phyloP scores from a whole-genome alignment of 2,888 invertebrate species.

The Liopterus haemorrhoidalis region DNA sequence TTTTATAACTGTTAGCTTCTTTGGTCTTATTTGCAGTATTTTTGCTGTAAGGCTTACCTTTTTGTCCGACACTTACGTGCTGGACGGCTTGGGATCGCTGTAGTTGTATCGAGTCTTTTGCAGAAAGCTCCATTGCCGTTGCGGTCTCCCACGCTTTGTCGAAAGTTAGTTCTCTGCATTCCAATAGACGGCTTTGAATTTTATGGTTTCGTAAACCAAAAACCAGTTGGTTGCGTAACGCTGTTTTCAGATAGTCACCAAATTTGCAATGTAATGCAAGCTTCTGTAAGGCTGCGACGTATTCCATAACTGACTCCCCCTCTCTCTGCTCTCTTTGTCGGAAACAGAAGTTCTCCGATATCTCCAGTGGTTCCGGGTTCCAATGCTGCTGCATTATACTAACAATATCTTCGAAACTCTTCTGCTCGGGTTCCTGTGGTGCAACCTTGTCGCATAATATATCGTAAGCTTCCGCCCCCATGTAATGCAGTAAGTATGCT shows the following conservation, averaged over 20 bases:
- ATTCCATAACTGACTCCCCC: conserved; percentile 25
- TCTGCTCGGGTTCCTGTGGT: too few relatives aligned
- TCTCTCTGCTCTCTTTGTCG: conserved; percentile 29
- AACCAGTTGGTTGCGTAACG: conserved; percentile 30
- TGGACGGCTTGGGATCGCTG: too few relatives aligned
- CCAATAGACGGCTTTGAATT: conserved; percentile 29
- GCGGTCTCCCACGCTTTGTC: conserved; percentile 25
- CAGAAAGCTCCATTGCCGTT: conserved; percentile 26
- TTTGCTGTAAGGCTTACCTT: too few relatives aligned
- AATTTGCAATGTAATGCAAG: conserved; percentile 27
- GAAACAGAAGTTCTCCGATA: conserved; percentile 29
- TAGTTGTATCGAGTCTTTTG: conserved; percentile 26
- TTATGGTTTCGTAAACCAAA: conserved; percentile 29
- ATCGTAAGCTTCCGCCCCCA: too few relatives aligned
- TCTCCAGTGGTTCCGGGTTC: too few relatives aligned
- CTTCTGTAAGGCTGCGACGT: conserved; percentile 24
- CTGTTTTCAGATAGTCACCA: conserved; percentile 29
- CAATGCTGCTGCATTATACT: too few relatives aligned
- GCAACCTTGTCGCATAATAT: too few relatives aligned
- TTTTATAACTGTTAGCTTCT: too few relatives aligned
- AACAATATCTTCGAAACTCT: too few relatives aligned
- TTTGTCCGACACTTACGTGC: too few relatives aligned
- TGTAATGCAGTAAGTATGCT: too few relatives aligned
- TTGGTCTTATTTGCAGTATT: too few relatives aligned
- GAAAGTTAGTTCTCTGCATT: conserved; percentile 25